phyloP scores from a whole-genome alignment of 2,888 invertebrate genomes.

The Entomobrya proxima region DNA sequence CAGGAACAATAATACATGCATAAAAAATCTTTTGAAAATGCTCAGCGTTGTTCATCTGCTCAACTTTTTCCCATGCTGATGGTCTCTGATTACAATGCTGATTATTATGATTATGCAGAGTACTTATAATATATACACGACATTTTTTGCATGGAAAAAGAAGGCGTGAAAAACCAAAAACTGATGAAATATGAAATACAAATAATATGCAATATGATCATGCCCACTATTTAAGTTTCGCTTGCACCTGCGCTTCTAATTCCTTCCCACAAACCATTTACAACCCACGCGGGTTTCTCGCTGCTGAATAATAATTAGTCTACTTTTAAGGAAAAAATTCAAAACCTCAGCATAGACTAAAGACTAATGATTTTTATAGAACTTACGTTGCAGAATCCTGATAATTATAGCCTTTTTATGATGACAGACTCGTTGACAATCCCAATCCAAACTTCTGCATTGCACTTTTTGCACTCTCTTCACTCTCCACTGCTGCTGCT shows the following conservation, averaged over 20 bases:
- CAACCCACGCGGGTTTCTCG: background rate
- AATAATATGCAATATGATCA: background rate
- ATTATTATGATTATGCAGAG: conserved; percentile 8
- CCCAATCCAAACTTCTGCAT: too few species aligned
- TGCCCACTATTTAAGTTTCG: background rate
- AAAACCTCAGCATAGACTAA: too few species aligned
- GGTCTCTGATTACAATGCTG: too few species aligned
- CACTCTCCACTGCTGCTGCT: background rate
- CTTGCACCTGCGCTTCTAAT: background rate
- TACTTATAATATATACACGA: too few species aligned
- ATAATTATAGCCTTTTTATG: background rate
- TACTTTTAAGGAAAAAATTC: background rate
- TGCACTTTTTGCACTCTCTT: background rate
- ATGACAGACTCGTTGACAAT: background rate
- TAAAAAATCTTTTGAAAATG: too few species aligned
- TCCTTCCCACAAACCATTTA: background rate
- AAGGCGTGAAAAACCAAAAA: conserved; percentile 41
- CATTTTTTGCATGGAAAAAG: conserved; percentile 7
- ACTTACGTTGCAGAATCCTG: background rate
- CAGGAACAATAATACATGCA: conserved; percentile 3
- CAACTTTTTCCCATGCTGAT: too few species aligned
- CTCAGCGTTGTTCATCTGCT: too few species aligned
- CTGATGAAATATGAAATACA: too few species aligned
- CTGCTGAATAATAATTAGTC: conserved; percentile 32
- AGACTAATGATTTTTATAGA: too few species aligned